phyloP scores from a whole-genome alignment of 2,113 vertebrate genomes.

The Marmota flaviventris region DNA sequence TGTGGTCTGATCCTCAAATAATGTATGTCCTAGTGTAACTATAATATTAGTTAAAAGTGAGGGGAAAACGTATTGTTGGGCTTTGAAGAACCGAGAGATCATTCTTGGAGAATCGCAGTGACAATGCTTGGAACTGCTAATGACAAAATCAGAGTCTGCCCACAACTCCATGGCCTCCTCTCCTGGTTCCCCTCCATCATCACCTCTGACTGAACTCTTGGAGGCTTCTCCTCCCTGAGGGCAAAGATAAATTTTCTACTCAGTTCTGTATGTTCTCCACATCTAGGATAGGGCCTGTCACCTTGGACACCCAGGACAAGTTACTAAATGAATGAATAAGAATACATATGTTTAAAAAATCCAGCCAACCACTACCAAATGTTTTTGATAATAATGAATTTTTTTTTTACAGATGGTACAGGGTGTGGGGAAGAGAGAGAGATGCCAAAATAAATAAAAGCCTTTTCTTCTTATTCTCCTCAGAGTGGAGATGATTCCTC shows the following conservation, averaged over 20 bases:
- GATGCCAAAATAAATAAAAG: background rate
- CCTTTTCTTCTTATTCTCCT: constrained; percentile 66
- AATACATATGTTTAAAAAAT: background rate
- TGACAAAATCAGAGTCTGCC: background rate
- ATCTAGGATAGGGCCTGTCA: background rate
- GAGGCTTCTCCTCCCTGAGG: background rate
- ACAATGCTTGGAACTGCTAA: background rate
- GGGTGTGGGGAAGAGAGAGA: background rate
- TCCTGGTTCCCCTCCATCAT: background rate
- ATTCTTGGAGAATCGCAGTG: background rate
- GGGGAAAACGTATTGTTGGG: background rate
- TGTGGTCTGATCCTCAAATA: background rate
- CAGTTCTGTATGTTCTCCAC: background rate
- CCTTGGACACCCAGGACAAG: background rate
- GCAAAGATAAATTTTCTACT: background rate
- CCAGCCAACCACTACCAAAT: background rate
- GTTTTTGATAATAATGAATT: background rate
- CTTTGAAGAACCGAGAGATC: constrained; percentile 29
- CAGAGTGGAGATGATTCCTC: constrained; percentile 97
- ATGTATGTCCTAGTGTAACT: background rate
- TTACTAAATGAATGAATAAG: constrained; percentile 21
- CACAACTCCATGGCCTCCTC: background rate
- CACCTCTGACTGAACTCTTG: background rate
- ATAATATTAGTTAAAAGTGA: background rate
- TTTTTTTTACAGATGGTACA: background rate